Conservation (phyloP, 2,113 vertebrate species). For the Boulengeromyrus knoepffleri region DNA sequence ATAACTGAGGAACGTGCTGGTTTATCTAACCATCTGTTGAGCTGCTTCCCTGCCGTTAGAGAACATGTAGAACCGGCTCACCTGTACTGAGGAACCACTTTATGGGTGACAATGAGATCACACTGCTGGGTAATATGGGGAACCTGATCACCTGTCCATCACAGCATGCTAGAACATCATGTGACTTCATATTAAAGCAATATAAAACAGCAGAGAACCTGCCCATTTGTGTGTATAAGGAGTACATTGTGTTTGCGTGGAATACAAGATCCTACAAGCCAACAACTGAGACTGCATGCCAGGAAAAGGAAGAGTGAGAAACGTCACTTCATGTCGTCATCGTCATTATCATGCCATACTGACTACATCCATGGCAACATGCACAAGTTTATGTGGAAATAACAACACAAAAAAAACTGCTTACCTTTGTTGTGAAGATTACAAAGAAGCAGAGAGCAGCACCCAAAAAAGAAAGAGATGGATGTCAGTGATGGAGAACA, state of each 20-base stretch:
- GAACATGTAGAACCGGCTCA: background rate
- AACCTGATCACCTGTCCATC: background rate
- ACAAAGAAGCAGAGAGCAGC: background rate
- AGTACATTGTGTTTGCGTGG: background rate
- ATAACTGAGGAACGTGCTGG: background rate
- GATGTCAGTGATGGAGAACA: background rate
- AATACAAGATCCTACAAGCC: background rate
- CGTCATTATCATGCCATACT: background rate
- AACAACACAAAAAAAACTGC: background rate
- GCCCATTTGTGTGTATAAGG: background rate
- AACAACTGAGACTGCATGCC: background rate
- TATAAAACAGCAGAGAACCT: background rate
- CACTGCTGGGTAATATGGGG: background rate
- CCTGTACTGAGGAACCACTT: background rate
- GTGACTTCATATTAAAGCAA: background rate
- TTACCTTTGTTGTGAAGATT: constrained; percentile 9
- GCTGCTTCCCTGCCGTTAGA: background rate
- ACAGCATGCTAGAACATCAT: background rate
- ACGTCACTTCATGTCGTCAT: background rate
- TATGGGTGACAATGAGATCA: background rate
- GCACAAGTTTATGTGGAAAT: background rate
- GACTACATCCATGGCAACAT: background rate
- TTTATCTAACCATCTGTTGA: background rate
- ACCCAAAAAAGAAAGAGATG: background rate
- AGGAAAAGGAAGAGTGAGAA: background rate